These are phyloP conservation scores for Hemicrepidius hirtus DNA, from an alignment of 2,888 invertebrate species.

Conservation along the genomic window DNA sequence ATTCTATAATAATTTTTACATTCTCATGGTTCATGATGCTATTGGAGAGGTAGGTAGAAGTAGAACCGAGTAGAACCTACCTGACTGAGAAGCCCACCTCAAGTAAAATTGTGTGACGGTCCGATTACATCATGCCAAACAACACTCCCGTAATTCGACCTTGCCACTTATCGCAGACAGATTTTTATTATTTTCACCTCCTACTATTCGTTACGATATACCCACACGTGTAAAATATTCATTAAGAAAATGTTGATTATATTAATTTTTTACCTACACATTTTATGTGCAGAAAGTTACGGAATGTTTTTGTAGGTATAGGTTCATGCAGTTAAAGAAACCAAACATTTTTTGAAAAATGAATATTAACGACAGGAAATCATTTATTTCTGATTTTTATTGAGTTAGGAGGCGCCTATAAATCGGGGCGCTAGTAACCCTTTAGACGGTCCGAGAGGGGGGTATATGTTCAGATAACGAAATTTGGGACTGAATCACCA, in stretches of 20 bases:
- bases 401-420: too few species aligned
- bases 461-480: too few species aligned
- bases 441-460: too few species aligned
- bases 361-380: too few species aligned
- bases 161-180: slow-evolving; percentile 6
- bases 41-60: slow-evolving; percentile 2
- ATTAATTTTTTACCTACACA: not conserved
- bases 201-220: slow-evolving; percentile 4
- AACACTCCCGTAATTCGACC: slow-evolving; percentile 23
- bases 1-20: slow-evolving; percentile 15
- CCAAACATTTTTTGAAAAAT: too few species aligned
- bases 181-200: slow-evolving; percentile 24
- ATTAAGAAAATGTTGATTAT: too few species aligned
- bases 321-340: too few species aligned
- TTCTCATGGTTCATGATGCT: not conserved
- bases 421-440: too few species aligned
- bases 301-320: too few species aligned
- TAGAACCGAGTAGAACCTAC: too few species aligned
- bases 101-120: slow-evolving; percentile 13
- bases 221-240: not conserved
- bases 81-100: slow-evolving; percentile 7
- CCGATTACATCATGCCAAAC: slow-evolving; percentile 26
- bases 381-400: too few species aligned
- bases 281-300: not conserved
- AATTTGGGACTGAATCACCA: too few species aligned